Base-by-base conservation (phyloP, 2,113 vertebrate genomes). In the Cyanistes caeruleus region DNA sequence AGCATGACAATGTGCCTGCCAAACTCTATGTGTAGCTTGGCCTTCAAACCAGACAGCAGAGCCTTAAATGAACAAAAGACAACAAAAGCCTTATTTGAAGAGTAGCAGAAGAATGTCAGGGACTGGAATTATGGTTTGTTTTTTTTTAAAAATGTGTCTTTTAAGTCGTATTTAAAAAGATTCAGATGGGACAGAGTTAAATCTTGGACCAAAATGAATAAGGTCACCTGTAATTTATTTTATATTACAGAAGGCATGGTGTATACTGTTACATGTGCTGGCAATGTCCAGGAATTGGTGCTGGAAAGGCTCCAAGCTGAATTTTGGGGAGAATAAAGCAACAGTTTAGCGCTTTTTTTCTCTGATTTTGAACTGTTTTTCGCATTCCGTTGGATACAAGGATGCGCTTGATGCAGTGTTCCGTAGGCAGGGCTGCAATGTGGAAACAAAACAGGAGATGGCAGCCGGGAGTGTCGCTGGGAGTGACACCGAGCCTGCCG, bases 391-490 rank as follows among this genome's bases (percentile, higher is more conserved):
- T 23, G 70, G 37, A 16, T 15, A 2, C 35, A 8, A 24, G 4
- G 39, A 39, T 39, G 39, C 39, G 11, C 39, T 39, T 39, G 39
- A 39, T 39, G 39, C 39, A 39, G 39, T 12, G 39, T 12, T 39
- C 39, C 39, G 39, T 11, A 39, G 39, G 39, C 39, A 6, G 89
- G 31, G 2, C 1, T 95, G 95, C 88, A 78, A 2, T 79, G 88
- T 65, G 20, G 49, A 49, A 35, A 23, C 3, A 8, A 22, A 93
- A 19, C 96, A 92, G 48, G 87, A 96, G 96, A 92, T 96, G 96
- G 96, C 96, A 93, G 12, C 62, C 56, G 14, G 96, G 88, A 89
- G 96, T 82, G 82, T 33, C 10, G 4, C 82, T 31, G 81, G 15
- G 65, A 69, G n/a, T 1, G 59, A 20, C 44, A 11, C 43, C 43